These are phyloP conservation scores for Colaptes auratus DNA, from an alignment of 2,113 vertebrate species.

Conservation along the genomic window DNA sequence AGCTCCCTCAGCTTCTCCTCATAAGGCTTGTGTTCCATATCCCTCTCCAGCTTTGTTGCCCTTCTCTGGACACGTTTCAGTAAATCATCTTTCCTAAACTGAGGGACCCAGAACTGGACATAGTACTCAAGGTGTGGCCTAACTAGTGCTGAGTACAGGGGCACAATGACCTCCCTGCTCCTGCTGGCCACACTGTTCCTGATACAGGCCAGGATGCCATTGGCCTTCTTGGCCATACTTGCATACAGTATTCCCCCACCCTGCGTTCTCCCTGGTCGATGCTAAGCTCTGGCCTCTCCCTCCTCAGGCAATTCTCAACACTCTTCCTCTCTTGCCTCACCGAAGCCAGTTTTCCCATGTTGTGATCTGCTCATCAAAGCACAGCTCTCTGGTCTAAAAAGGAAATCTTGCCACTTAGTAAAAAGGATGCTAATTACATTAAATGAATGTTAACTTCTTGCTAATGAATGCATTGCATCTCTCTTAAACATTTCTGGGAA, in stretches of 20 bases:
- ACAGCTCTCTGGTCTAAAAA: conserved; percentile 24
- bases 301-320: neutral
- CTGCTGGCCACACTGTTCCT: no score
- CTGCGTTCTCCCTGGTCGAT: neutral
- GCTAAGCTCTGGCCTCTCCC: neutral
- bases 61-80: no score
- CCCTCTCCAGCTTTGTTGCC: no score
- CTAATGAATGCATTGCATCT: conserved; percentile 59
- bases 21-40: no score
- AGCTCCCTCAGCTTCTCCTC: no score
- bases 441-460: conserved; percentile 55
- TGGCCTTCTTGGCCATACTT: neutral
- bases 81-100: no score
- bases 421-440: conserved; percentile 45
- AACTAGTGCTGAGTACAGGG: no score
- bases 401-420: conserved; percentile 26
- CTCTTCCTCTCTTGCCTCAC: neutral
- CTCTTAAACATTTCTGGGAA: conserved; percentile 54
- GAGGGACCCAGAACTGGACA: no score
- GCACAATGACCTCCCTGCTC: no score
- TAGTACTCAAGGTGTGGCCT: no score
- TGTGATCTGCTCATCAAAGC: conserved; percentile 22
- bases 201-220: no score
- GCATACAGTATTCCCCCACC: neutral
- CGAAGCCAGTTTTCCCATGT: neutral